These are phyloP conservation scores for Tretioscincus oriximinensis DNA, from an alignment of 2,113 vertebrate genomes.

Conservation along the genomic window DNA sequence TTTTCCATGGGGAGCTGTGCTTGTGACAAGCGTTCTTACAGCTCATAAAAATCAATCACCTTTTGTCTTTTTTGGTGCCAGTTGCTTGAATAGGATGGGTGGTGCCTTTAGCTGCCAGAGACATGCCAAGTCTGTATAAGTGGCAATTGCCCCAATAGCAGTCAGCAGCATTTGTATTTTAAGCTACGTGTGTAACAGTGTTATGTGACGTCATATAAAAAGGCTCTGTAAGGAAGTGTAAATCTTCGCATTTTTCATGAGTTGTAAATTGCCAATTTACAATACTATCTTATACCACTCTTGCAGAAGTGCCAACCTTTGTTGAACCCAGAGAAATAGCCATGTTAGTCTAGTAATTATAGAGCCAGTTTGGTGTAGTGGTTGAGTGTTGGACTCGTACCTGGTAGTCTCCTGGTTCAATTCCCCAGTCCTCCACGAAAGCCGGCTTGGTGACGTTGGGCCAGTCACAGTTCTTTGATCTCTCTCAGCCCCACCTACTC, in stretches of 20 bases:
- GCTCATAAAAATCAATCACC: slow-evolving; percentile 20
- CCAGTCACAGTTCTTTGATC: too few species aligned
- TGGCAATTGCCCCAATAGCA: background rate
- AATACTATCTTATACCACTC: background rate
- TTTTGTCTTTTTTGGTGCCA: slow-evolving; percentile 24
- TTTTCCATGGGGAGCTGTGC: background rate
- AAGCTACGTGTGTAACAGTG: background rate
- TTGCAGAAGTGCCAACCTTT: too few species aligned
- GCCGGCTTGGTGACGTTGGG: too few species aligned
- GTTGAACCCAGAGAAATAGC: too few species aligned
- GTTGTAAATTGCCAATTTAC: background rate
- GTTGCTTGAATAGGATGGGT: slow-evolving; percentile 20
- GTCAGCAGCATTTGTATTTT: slow-evolving; percentile 15
- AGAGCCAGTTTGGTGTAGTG: too few species aligned
- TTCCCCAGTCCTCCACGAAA: too few species aligned
- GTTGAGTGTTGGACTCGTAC: too few species aligned
- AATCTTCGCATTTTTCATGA: background rate
- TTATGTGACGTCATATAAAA: background rate
- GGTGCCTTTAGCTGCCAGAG: background rate
- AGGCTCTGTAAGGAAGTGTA: background rate
- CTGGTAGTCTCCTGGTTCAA: too few species aligned
- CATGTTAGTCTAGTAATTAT: too few species aligned
- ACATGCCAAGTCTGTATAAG: background rate
- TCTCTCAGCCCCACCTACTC: too few species aligned
- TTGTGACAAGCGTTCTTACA: background rate